Base-by-base conservation (phyloP, 1,140 invertebrate genomes). In the Camponotus floridanus region DNA sequence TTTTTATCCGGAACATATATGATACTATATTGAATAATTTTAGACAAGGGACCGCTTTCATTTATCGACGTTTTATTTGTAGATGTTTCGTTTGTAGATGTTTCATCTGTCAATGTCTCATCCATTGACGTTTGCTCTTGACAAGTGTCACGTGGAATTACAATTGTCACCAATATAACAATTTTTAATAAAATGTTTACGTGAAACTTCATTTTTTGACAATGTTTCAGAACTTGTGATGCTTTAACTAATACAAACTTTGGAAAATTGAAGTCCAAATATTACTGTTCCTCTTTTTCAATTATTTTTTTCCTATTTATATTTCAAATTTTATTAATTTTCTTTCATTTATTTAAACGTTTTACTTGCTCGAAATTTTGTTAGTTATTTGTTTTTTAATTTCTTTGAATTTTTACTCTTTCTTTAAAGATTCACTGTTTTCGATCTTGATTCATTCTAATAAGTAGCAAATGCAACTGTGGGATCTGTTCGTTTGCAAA, bases 171-270 rank as follows among this genome's bases (percentile, higher is more conserved):
- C 21, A 80, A 55, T 80, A 80, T 80, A 11, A 80, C 36, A 80
- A 80, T 42, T 57, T 42, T 26, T 42, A 70, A 15, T 39, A 64
- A 57, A 55, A 68, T 79, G 13, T 68, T 79, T 2, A 68, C 7
- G 3, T 42, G 8, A 57, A 80, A 39, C 70, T 71, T 80, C 65
- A 80, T 80, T 71, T 57, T 80, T 39, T 21, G 42, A 31, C 39
- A 21, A 45, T 6, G 9, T 11, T 9, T 3, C 4, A 21, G 45
- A 68, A 67, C 15, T 51, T 4, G 18, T 4, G 15, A 65, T 36
- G 13, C 48, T 51, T 51, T 51, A 51, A 67, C 42, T n/a, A 68
- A 67, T n/a, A n/a, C 42, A 68, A 48, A 21, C 1, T 0, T 26
- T 26, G 21, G 5, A n/a, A 21, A 45, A 21, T 45, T 13, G 21